Percentiles rank a stretch among this genome's conserved stretches.
These are phyloP conservation scores for Conchocele bisecta DNA, from an alignment of 2,888 invertebrate genomes.

Conservation along the genomic window DNA sequence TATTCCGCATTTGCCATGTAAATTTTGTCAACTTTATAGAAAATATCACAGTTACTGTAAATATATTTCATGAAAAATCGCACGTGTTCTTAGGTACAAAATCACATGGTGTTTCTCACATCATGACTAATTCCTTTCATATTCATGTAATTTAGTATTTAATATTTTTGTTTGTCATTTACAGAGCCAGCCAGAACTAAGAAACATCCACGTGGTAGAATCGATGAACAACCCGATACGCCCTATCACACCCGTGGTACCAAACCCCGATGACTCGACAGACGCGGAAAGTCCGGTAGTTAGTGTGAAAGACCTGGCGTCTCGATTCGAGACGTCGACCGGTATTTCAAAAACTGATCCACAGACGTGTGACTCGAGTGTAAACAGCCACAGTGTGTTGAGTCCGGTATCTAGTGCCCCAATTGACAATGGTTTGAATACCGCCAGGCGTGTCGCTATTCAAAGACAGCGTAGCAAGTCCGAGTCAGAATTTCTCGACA, in stretches of 20 bases:
- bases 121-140: no score
- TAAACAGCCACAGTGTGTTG: constrained; percentile 3
- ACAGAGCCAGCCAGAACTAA: constrained; percentile 63
- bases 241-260: constrained; percentile 51
- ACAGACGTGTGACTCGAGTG: not conserved
- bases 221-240: constrained; percentile 25
- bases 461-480: constrained; percentile 73
- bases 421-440: not conserved
- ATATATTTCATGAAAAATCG: no score
- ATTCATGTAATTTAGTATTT: not conserved
- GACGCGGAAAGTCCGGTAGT: constrained; percentile 29
- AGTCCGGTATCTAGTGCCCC: not conserved
- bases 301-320: constrained; percentile 73
- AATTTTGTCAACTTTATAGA: no score
- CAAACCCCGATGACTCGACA: constrained; percentile 27
- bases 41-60: no score
- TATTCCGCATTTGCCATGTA: no score
- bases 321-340: constrained; percentile 70
- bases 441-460: not conserved
- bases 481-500: constrained; percentile 66
- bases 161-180: constrained; percentile 7
- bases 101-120: no score
- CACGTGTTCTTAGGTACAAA: no score
- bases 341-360: constrained; percentile 1
- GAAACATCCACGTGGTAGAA: constrained; percentile 36